Conservation (phyloP, 2,888 invertebrate species). For the Boloria selene region DNA sequence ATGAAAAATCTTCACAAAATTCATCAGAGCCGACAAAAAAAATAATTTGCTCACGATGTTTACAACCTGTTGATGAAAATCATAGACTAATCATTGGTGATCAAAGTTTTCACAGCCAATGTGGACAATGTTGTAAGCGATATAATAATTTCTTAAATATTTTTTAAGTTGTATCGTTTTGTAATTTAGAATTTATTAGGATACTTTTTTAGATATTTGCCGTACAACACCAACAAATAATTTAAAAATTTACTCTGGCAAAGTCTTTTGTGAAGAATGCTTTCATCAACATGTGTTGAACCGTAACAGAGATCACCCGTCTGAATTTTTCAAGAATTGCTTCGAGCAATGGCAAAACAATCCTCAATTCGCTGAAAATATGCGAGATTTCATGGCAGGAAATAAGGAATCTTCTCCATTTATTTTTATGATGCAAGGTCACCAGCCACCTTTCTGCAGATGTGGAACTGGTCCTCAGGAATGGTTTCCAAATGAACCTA, state of each 20-base stretch:
- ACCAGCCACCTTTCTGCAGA: slow-evolving; percentile 60
- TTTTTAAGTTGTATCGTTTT: too few relatives aligned
- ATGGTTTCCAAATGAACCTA: slow-evolving; percentile 62
- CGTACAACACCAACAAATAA: slow-evolving; percentile 60
- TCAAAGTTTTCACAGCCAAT: slow-evolving; percentile 67
- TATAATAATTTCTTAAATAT: background rate
- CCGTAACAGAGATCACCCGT: slow-evolving; percentile 61
- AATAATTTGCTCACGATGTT: slow-evolving; percentile 66
- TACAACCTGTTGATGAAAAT: slow-evolving; percentile 58
- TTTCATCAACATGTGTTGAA: slow-evolving; percentile 65
- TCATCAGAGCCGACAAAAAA: slow-evolving; percentile 50
- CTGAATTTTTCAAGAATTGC: slow-evolving; percentile 70
- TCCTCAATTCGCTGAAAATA: slow-evolving; percentile 60
- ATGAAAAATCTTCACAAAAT: slow-evolving; percentile 39
- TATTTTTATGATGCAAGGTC: slow-evolving; percentile 66
- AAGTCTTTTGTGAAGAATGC: slow-evolving; percentile 74
- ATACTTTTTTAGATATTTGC: slow-evolving; percentile 58
- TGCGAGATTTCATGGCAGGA: slow-evolving; percentile 64
- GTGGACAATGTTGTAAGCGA: slow-evolving; percentile 71
- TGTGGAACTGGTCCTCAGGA: slow-evolving; percentile 60
- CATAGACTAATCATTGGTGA: slow-evolving; percentile 62
- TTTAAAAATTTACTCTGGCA: slow-evolving; percentile 73
- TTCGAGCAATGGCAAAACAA: slow-evolving; percentile 74
- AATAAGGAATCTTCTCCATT: slow-evolving; percentile 58
- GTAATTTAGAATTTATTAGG: too few relatives aligned